These are phyloP conservation scores for Alca torda DNA, from an alignment of 2,797 vertebrate species.

Conservation along the genomic window DNA sequence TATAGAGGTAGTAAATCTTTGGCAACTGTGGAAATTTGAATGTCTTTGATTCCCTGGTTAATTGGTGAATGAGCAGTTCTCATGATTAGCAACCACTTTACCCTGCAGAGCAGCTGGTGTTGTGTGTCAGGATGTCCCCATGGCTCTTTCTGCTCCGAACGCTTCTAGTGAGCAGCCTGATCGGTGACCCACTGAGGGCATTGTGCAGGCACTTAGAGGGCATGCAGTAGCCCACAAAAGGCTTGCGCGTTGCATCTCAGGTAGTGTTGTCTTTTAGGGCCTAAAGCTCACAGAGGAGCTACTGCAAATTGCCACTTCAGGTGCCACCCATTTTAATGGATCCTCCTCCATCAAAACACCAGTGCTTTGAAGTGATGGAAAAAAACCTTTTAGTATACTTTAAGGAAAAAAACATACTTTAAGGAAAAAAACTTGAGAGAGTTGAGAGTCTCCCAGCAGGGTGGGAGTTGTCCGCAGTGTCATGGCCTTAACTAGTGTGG, in stretches of 20 bases:
- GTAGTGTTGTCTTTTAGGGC: background rate
- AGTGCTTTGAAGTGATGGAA: background rate
- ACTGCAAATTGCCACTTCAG: background rate
- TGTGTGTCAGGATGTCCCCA: background rate
- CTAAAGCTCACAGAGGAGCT: background rate
- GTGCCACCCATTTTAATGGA: background rate
- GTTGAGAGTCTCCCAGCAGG: background rate
- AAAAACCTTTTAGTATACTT: background rate
- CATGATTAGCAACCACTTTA: background rate
- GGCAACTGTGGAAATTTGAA: background rate
- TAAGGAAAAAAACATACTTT: background rate
- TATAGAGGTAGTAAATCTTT: background rate
- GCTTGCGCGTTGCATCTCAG: background rate
- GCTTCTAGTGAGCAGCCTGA: background rate
- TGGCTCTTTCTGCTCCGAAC: background rate
- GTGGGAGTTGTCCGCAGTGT: background rate
- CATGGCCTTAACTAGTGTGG: background rate
- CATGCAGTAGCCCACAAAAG: background rate
- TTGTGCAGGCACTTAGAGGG: background rate
- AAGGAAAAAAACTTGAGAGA: background rate
- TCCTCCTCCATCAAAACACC: background rate
- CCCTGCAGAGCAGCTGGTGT: background rate
- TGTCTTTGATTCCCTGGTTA: background rate
- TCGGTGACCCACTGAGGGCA: background rate
- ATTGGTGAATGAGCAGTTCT: background rate